phyloP scores from a whole-genome alignment of 2,888 invertebrate genomes.

The Xestia ashworthii region DNA sequence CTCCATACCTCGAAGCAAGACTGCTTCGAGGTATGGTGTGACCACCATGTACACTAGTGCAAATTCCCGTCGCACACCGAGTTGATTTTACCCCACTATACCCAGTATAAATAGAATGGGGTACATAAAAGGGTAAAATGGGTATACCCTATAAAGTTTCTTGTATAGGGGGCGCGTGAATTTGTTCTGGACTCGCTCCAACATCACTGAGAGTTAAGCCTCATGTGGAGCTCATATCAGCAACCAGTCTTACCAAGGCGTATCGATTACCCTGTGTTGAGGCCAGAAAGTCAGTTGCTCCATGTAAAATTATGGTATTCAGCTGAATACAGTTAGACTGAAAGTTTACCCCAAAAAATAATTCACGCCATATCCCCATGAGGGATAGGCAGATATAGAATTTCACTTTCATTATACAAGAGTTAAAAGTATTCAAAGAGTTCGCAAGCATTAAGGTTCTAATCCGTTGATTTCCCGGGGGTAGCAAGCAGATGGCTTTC shows the following conservation, averaged over 20 bases:
- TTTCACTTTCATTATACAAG: not conserved
- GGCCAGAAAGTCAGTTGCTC: not conserved
- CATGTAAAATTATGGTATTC: not conserved
- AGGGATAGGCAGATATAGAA: not conserved
- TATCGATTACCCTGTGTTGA: not conserved
- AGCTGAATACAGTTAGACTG: not conserved
- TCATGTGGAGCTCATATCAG: too few species aligned
- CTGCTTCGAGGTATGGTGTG: too few species aligned
- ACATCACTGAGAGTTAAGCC: too few species aligned
- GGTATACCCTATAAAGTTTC: too few species aligned
- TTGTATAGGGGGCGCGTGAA: too few species aligned
- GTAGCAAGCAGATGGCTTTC: not conserved
- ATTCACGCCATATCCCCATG: not conserved
- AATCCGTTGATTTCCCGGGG: conserved; percentile 44
- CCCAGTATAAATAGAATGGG: too few species aligned
- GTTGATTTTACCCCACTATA: too few species aligned
- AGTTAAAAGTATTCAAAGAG: conserved; percentile 35
- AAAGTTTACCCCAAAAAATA: not conserved
- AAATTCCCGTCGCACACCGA: too few species aligned
- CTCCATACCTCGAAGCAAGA: too few species aligned
- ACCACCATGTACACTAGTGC: too few species aligned
- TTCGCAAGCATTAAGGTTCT: not conserved
- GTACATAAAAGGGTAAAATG: too few species aligned
- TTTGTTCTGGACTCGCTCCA: too few species aligned
- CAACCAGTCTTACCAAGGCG: not conserved